Evolutionary conservation across 1,140 invertebrate species (phyloP).

Genomic region (Phenacoccus solenopsis): DNA sequence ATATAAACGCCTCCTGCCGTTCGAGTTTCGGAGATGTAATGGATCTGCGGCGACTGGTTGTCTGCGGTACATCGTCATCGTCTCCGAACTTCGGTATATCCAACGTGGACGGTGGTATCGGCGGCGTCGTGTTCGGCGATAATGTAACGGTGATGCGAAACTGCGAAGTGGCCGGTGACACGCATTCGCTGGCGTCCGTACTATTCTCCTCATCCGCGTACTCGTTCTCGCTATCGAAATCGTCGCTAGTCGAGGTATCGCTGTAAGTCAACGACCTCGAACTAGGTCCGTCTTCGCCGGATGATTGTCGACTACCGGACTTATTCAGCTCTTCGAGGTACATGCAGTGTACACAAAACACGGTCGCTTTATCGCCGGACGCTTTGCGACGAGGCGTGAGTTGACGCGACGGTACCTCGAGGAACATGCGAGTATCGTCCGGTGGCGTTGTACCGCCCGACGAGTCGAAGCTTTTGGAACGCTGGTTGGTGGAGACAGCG

Average conservation of each 20-base stretch:
- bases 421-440: slow-evolving; percentile 45
- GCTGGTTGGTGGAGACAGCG: slow-evolving; percentile 39
- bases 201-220: slow-evolving; percentile 35
- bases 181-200: slow-evolving; percentile 22
- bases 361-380: slow-evolving; percentile 43
- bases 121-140: slow-evolving; percentile 34
- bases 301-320: slow-evolving; percentile 25
- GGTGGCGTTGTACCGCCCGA: neutral
- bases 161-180: slow-evolving; percentile 27
- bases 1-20: slow-evolving; percentile 62
- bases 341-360: slow-evolving; percentile 45
- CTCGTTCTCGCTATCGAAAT: slow-evolving; percentile 38
- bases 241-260: slow-evolving; percentile 36
- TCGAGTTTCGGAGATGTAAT: slow-evolving; percentile 45
- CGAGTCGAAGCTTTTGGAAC: slow-evolving; percentile 60
- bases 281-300: slow-evolving; percentile 23
- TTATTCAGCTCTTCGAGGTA: slow-evolving; percentile 37
- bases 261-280: slow-evolving; percentile 25
- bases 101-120: slow-evolving; percentile 18
- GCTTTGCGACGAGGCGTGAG: slow-evolving; percentile 47
- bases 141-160: slow-evolving; percentile 53
- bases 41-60: slow-evolving; percentile 33
- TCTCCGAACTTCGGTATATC: slow-evolving; percentile 19
- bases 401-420: slow-evolving; percentile 50
- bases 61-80: slow-evolving; percentile 31